phyloP scores from a whole-genome alignment of 1,140 invertebrate genomes.

The Drosophila pruinosa region DNA sequence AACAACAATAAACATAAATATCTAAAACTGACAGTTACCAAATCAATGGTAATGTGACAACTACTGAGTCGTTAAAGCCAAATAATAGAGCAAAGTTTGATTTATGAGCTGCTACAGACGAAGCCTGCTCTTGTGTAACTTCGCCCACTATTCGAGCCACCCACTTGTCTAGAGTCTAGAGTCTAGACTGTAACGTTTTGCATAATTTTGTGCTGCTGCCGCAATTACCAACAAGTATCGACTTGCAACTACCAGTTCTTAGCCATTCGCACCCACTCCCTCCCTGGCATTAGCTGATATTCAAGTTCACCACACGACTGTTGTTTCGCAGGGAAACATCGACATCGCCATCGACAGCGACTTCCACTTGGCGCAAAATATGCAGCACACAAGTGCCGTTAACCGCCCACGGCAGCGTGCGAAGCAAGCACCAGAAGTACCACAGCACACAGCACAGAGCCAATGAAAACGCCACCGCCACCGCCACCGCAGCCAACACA shows the following conservation, averaged over 20 bases:
- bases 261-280: conserved; percentile 61
- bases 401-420: conserved; percentile 62
- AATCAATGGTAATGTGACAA: conserved; percentile 4
- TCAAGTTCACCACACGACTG: conserved; percentile 56
- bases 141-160: conserved; percentile 34
- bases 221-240: conserved; percentile 15
- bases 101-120: conserved; percentile 20
- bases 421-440: conserved; percentile 2
- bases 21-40: not conserved
- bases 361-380: conserved; percentile 54
- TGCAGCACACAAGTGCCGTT: conserved; percentile 68
- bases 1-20: not conserved
- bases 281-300: conserved; percentile 32
- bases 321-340: conserved; percentile 50
- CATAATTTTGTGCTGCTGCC: conserved; percentile 67
- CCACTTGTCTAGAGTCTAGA: conserved; percentile 56
- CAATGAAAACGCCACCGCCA: too few relatives aligned
- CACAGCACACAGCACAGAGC: not conserved
- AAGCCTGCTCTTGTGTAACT: conserved; percentile 36
- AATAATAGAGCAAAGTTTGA: conserved; percentile 5
- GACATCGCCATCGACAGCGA: conserved; percentile 1
- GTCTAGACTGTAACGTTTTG: conserved; percentile 51
- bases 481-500: conserved; percentile 37
- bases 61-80: not conserved
- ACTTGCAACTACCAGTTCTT: conserved; percentile 43